These are phyloP conservation scores for Meliscaeva auricollis DNA, from an alignment of 2,888 invertebrate genomes.

Conservation along the genomic window DNA sequence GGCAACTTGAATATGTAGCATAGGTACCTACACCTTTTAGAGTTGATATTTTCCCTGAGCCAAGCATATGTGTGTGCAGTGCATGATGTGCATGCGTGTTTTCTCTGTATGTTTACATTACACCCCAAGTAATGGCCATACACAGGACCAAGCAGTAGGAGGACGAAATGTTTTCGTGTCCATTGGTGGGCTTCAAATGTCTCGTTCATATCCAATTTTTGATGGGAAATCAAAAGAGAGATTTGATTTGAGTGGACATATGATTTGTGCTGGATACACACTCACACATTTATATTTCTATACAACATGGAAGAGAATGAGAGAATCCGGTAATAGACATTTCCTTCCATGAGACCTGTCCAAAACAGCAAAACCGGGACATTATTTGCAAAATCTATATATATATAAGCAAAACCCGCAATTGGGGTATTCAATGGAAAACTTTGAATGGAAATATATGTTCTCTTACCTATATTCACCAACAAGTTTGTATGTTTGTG, in stretches of 20 bases:
- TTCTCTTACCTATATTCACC: neutral
- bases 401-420: neutral
- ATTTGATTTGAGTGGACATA: conserved; percentile 72
- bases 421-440: neutral
- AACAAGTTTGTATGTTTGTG: neutral
- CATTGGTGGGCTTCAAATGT: conserved; percentile 54
- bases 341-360: conserved; percentile 59
- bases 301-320: conserved; percentile 2
- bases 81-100: conserved; percentile 58
- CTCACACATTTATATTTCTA: neutral
- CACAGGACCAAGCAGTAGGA: neutral
- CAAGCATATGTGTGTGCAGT: conserved; percentile 39
- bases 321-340: conserved; percentile 53
- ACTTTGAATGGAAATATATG: conserved; percentile 23
- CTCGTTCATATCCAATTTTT: conserved; percentile 67
- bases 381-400: conserved; percentile 48
- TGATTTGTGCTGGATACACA: conserved; percentile 69
- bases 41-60: conserved; percentile 33
- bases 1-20: neutral
- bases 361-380: conserved; percentile 52
- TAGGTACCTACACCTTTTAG: conserved; percentile 24
- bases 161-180: neutral
- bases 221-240: conserved; percentile 70
- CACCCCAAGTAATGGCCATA: neutral
- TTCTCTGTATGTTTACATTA: conserved; percentile 58